phyloP scores from a whole-genome alignment of 1,140 invertebrate species.

The Yoshiicerus persimilis region DNA sequence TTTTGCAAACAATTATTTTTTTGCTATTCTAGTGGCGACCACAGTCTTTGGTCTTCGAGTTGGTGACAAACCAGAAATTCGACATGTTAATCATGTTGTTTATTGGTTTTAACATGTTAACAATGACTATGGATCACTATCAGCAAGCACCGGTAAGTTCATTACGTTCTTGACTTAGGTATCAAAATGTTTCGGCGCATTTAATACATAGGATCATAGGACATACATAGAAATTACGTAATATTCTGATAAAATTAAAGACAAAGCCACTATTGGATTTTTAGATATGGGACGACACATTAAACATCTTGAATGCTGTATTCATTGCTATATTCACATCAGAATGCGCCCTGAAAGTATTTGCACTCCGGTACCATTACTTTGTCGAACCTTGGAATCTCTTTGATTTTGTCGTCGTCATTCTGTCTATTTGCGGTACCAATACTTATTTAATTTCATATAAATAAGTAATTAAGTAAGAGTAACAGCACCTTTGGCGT shows the following conservation, averaged over 20 bases:
- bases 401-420: conserved; percentile 98
- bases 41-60: conserved; percentile 93
- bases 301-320: conserved; percentile 91
- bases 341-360: conserved; percentile 89
- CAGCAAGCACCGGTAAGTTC: conserved; percentile 67
- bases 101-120: conserved; percentile 97
- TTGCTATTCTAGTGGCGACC: conserved; percentile 78
- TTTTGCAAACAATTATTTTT: not conserved
- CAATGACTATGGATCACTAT: conserved; percentile 97
- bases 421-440: conserved; percentile 90
- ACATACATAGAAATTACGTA: not conserved
- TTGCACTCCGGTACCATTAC: conserved; percentile 79
- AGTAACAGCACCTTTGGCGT: too few species aligned
- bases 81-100: conserved; percentile 99
- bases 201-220: not conserved
- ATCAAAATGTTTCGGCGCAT: not conserved
- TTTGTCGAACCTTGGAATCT: conserved; percentile 99
- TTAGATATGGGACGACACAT: conserved; percentile 71
- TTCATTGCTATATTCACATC: conserved; percentile 98
- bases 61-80: conserved; percentile 97
- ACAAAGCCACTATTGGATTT: too few species aligned
- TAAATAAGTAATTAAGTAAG: not conserved
- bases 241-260: not conserved
- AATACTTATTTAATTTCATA: not conserved
- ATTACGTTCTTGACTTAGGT: not conserved